A percentile compares a stretch with the other conserved stretches of the same genome.
These are phyloP conservation scores for Callaeas wilsoni DNA, from an alignment of 2,113 vertebrate genomes.

Conservation along the genomic window DNA sequence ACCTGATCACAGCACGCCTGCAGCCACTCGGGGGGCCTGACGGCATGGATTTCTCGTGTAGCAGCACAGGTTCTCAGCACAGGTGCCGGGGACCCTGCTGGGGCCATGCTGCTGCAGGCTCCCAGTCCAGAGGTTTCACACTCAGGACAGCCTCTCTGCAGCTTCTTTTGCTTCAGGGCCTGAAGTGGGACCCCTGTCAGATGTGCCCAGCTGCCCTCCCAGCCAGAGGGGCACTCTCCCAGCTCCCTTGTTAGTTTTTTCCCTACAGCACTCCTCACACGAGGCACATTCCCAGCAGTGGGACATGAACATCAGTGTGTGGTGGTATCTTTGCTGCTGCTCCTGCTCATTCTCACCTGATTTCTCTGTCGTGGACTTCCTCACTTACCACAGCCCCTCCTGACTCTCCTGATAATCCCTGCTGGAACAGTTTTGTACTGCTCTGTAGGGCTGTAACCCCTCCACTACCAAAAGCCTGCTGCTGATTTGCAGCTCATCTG, in stretches of 20 bases:
- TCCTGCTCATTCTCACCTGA: background rate
- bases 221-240: background rate
- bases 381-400: background rate
- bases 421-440: rapidly evolving
- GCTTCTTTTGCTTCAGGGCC: background rate
- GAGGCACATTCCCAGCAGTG: rapidly evolving
- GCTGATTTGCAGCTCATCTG: background rate
- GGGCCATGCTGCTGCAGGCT: background rate
- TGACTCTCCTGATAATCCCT: background rate
- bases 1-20: background rate
- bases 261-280: rapidly evolving
- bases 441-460: background rate
- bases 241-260: background rate
- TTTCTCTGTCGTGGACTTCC: rapidly evolving
- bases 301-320: background rate
- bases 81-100: rapidly evolving
- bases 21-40: rapidly evolving
- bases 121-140: rapidly evolving
- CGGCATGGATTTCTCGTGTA: background rate
- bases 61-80: background rate
- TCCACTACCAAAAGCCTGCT: background rate
- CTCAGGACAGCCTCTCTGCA: background rate
- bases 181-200: rapidly evolving
- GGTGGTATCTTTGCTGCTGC: background rate
- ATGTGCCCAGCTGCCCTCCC: background rate